Evolutionary conservation across 2,797 vertebrate species (phyloP).

Genomic region (Microhierax caerulescens): DNA sequence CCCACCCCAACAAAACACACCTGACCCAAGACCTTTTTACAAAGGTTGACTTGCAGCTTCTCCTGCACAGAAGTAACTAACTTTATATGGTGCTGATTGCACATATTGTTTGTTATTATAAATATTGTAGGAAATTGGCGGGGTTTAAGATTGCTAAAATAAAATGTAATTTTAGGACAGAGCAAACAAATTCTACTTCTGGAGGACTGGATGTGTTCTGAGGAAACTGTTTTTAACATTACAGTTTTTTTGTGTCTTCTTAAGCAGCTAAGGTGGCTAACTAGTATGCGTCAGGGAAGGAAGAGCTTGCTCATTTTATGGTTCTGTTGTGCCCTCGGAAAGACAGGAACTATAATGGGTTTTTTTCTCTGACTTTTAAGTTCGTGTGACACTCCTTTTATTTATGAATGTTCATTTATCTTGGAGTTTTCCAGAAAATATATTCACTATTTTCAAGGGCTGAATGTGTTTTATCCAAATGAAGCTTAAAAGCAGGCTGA

Average conservation of each 20-base stretch:
- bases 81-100: background rate
- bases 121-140: background rate
- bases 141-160: background rate
- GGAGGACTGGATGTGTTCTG: background rate
- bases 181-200: background rate
- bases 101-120: background rate
- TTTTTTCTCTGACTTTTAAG: background rate
- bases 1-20: accelerated
- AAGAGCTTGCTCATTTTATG: background rate
- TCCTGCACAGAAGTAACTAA: background rate
- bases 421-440: background rate
- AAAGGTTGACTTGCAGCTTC: background rate
- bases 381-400: background rate
- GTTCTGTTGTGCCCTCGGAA: background rate
- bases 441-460: background rate
- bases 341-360: accelerated
- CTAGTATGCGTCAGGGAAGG: accelerated
- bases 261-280: background rate
- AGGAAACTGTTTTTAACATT: background rate
- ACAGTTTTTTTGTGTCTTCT: background rate
- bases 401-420: background rate
- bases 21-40: background rate
- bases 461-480: background rate
- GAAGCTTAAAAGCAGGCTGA: background rate
- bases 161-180: background rate